Base-by-base conservation (phyloP, 2,888 invertebrate genomes). In the Lottia gigantea region DNA sequence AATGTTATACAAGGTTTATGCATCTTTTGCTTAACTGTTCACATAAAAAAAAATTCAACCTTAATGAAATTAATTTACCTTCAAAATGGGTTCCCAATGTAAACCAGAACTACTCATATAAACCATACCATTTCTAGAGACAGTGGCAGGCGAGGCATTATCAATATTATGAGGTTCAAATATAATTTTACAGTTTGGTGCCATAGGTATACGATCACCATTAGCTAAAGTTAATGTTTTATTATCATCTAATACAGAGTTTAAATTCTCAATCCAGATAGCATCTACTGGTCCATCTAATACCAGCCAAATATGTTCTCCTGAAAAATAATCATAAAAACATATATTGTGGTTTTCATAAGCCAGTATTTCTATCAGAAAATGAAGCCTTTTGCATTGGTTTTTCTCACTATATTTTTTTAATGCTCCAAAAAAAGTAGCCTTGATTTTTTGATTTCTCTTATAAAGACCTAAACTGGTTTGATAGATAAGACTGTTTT, bases 101-200 rank as follows among this genome's bases (percentile, higher is more conserved):
- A 98, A 90, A 0, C 96, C 97, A 0, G 97, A 97, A 0, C 96
- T 95, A 83, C 97, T 97, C 97, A 98, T 98, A 87, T 96, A 98
- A 7, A 89, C 89, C 89, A 88, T 88, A 62, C 96, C 96, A 85
- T 95, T 95, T 73, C 95, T 91, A 0, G 97, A 97, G 0, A 98
- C 98, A 0, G 98, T 98, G 0, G 98, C 97, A 1, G 97, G 98
- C 14, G 97, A 97, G 0, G 98, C 98, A 85, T 98, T 98, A 86
- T 98, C 97, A 74, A 98, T 96, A 87, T 97, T 97, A 88, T 97
- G 96, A 0, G 97, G 97, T 86, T 98, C 98, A 87, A 98, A 98
- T 80, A 98, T 95, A 70, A 98, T 95, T 90, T 98, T 98, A 71
- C 96, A 96, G 14, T 94, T 94, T 0, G 95, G 93, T 0, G 97